These are phyloP conservation scores for Amphimallon solstitiale DNA, from an alignment of 2,888 invertebrate genomes.

Conservation along the genomic window DNA sequence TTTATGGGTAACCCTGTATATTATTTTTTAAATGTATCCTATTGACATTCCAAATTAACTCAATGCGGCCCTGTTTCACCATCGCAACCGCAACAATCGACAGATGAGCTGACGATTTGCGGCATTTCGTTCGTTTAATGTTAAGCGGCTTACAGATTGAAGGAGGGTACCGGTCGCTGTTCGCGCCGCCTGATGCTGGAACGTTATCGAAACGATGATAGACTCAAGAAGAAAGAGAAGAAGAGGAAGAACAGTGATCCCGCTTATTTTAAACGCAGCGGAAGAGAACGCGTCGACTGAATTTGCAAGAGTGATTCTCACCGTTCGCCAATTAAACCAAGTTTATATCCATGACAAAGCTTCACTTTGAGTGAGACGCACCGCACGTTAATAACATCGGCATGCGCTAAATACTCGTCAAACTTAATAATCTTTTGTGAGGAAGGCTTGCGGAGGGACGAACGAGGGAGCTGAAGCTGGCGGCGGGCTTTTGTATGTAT, in stretches of 20 bases:
- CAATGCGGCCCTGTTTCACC: slow-evolving; percentile 4
- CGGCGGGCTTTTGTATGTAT: slow-evolving; percentile 12
- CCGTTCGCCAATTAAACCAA: slow-evolving; percentile 55
- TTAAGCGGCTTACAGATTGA: slow-evolving; percentile 56
- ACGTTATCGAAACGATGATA: slow-evolving; percentile 17
- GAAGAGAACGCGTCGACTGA: background rate
- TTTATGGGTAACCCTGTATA: too few relatives aligned
- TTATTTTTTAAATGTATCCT: background rate
- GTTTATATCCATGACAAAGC: slow-evolving; percentile 49
- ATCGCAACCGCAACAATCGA: slow-evolving; percentile 3
- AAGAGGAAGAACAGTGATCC: background rate
- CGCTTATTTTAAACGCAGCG: slow-evolving; percentile 10
- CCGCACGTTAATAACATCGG: slow-evolving; percentile 54
- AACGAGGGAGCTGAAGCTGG: slow-evolving; percentile 40
- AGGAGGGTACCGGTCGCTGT: slow-evolving; percentile 41
- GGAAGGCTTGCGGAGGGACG: slow-evolving; percentile 57
- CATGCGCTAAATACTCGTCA: slow-evolving; percentile 59
- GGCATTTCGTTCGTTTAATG: slow-evolving; percentile 47
- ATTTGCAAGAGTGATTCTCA: slow-evolving; percentile 44
- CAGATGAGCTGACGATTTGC: slow-evolving; percentile 31
- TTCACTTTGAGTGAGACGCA: slow-evolving; percentile 47
- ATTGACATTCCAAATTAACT: background rate
- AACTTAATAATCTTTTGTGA: slow-evolving; percentile 64
- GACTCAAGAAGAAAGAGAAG: slow-evolving; percentile 9
- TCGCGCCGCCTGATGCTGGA: background rate